Evolutionary conservation across 2,113 vertebrate species (phyloP), one percentile per base, ranked within the genome.

Genomic region (Calyptomena viridis): DNA sequence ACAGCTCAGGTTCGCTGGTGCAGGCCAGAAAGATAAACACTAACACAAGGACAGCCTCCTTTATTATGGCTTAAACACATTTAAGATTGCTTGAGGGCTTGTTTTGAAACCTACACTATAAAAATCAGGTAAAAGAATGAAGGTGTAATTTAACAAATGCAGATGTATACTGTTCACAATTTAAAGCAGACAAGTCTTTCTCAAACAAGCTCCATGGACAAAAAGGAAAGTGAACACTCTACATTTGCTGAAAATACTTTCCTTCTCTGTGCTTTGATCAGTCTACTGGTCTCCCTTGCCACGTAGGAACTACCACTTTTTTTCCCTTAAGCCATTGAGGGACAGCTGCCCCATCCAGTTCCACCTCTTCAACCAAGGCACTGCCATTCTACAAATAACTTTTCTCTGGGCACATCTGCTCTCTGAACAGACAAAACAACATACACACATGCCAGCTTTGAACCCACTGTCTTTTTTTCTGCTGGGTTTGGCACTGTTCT

Each of bases 81-180:
- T 52, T 69, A 73, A 73, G 37, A 64, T 52, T 58, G 15, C 47
- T 91, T 75, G 67, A 42, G 14, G 31, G 7, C 8, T n/a, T 85
- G 46, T 71, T 96, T 37, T 73, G 62, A 95, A 93, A 69, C n/a
- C 20, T 14, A 49, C 28, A 35, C 40, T 69, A 58, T 40, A 93
- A 82, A 92, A 86, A 71, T 23, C 37, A 78, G 52, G 68, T 12
- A 67, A 68, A 71, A 90, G 73, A 75, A 66, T 16, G 40, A 64
- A 84, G 56, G 6, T 50, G 28, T 46, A 88, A 82, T 64, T 75
- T 62, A 67, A 82, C 35, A 90, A 67, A 56, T 23, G 30, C 39
- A 74, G 53, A 84, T 42, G 59, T 25, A 39, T 17, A 58, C 22
- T 58, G 85, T 72, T 22, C 53, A 79, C 9, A 85, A 35, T 44